A percentile compares a stretch with the other conserved stretches of the same genome.
Conservation (phyloP, 2,797 vertebrate species). For the Psittacula echo region DNA sequence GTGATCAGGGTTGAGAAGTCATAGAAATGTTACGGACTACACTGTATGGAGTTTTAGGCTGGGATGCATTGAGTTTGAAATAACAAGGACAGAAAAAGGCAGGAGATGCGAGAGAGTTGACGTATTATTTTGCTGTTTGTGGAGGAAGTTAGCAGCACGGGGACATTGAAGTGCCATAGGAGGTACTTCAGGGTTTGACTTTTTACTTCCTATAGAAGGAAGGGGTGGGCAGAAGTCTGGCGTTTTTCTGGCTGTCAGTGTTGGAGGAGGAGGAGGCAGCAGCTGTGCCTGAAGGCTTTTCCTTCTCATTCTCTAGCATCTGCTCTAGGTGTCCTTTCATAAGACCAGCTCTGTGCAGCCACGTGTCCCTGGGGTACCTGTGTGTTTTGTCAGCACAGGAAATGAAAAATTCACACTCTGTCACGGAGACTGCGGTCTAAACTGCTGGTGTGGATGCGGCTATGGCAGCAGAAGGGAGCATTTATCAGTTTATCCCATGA, state of each 20-base stretch:
- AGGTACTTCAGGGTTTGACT: not conserved
- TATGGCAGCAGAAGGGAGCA: not conserved
- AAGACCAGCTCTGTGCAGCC: not conserved
- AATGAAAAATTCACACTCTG: not conserved
- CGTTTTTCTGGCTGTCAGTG: not conserved
- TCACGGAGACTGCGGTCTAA: not conserved
- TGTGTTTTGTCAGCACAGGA: not conserved
- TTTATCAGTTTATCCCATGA: not conserved
- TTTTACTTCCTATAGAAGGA: not conserved
- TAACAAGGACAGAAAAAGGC: not conserved
- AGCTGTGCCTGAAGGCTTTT: not conserved
- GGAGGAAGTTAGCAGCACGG: not conserved
- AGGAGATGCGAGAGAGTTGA: not conserved
- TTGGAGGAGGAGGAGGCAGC: not conserved
- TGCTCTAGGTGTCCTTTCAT: not conserved
- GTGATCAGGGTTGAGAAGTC: not conserved
- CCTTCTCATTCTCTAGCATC: not conserved
- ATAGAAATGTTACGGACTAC: not conserved
- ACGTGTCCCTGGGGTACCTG: not conserved
- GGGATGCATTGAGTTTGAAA: not conserved
- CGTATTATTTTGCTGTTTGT: fast-evolving
- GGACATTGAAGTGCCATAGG: fast-evolving
- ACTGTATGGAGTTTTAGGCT: not conserved
- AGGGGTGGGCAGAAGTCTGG: not conserved
- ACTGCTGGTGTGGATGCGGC: not conserved